Evolutionary conservation across 2,797 vertebrate species (phyloP), one percentile per base, ranked within the genome.

Genomic region (Linurgus olivaceus): DNA sequence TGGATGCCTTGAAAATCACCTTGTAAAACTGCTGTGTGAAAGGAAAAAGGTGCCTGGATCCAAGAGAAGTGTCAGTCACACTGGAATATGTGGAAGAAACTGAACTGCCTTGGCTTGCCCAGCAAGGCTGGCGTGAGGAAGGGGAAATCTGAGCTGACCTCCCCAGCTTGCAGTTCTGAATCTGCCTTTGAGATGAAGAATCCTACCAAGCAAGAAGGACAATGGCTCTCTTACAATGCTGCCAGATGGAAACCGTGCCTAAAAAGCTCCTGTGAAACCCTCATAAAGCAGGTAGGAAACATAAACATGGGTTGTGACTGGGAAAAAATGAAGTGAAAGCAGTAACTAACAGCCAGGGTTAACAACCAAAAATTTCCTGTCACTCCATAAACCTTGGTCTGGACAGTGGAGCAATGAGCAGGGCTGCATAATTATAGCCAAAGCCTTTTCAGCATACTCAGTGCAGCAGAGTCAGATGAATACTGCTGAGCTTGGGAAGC

Each of bases 401-500:
- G 66, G 57, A 54, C 88, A 71, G 54, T 29, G 54, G 54, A 68
- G 78, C 75, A 54, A 20, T 35, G 70, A 80, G 7, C 63, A 73
- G 58, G 55, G 55, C 59, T 76, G 67, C 26, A 3, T 63, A 88
- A 95, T 96, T 90, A 82, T 8, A 71, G 71, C 55, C 52, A 16
- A 28, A 85, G 57, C 58, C 77, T 76, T 85, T 83, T 88, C 63
- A 17, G 70, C 31, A 12, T 35, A 28, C 44, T 75, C 65, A 12
- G 71, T 78, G 76, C 70, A 81, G 76, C 79, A 81, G 66, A 84
- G 40, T 72, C 80, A 76, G 63, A 71, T 50, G 54, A 83, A 88
- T 72, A 72, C 21, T 84, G 89, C 90, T 90, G 73, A 95, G 79
- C n/a, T 81, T 33, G 67, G 50, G 83, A 88, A 90, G 67, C 71